These are phyloP conservation scores for Chionodraco myersi DNA, from an alignment of 2,113 vertebrate species.

Conservation along the genomic window DNA sequence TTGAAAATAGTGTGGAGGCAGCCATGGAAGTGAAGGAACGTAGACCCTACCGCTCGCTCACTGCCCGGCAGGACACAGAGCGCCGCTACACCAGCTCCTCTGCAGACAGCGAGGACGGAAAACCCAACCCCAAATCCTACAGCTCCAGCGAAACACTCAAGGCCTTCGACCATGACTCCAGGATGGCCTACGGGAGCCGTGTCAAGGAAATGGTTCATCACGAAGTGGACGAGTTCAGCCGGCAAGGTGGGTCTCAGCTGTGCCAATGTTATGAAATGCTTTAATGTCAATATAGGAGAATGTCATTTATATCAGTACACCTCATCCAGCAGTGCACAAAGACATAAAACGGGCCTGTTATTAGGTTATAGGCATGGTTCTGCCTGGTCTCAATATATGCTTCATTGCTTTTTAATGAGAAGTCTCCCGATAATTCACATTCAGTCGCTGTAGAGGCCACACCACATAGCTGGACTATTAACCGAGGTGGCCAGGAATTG, in stretches of 20 bases:
- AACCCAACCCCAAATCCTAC: constrained; percentile 93
- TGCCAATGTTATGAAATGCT: background rate
- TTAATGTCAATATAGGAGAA: background rate
- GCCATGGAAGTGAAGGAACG: constrained; percentile 98
- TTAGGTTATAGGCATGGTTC: constrained; percentile 29
- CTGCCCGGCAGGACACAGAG: constrained; percentile 91
- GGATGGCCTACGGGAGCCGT: constrained; percentile 88
- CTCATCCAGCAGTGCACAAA: background rate
- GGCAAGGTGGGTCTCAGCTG: constrained; percentile 84
- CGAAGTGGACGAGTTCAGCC: constrained; percentile 93
- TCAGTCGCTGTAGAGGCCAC: constrained; percentile 40
- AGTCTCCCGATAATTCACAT: constrained; percentile 41
- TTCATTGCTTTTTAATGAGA: constrained; percentile 51
- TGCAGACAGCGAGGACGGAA: constrained; percentile 93
- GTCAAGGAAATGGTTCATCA: constrained; percentile 96
- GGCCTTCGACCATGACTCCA: constrained; percentile 95
- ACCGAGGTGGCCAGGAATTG: constrained; percentile 18
- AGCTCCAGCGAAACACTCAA: constrained; percentile 99
- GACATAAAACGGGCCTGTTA: constrained; percentile 5
- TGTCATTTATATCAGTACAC: background rate
- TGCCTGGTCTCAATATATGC: constrained; percentile 22
- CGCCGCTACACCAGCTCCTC: constrained; percentile 96
- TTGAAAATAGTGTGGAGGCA: constrained; percentile 81
- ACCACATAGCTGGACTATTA: constrained; percentile 23
- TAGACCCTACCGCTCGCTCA: constrained; percentile 96